phyloP scores from a whole-genome alignment of 2,113 vertebrate species.

The Stictonetta naevosa region DNA sequence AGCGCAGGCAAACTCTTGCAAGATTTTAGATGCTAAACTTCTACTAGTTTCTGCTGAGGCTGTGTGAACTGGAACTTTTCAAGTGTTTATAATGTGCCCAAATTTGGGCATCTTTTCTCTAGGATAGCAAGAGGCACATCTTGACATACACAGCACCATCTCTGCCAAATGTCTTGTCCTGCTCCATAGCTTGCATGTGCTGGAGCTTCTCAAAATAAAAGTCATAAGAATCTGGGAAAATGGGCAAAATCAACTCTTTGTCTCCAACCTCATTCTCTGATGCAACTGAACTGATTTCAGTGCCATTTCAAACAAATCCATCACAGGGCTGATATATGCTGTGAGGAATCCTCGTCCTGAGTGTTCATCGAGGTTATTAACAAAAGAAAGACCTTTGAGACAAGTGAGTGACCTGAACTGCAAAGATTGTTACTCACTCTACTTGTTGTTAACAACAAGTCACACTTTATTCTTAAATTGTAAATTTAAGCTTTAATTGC shows the following conservation, averaged over 20 bases:
- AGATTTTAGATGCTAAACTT: background rate
- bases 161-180: conserved; percentile 30
- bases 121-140: conserved; percentile 16
- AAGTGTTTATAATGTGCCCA: conserved; percentile 11
- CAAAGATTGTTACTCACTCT: background rate
- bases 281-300: background rate
- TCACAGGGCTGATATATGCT: background rate
- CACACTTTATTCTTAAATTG: background rate
- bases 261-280: background rate
- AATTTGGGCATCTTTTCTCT: conserved; percentile 45
- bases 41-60: background rate
- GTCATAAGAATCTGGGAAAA: background rate
- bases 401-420: background rate
- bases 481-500: background rate
- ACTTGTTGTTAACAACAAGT: background rate
- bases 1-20: background rate
- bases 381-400: background rate
- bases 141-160: background rate
- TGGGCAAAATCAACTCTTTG: background rate
- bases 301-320: background rate
- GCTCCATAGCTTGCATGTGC: background rate
- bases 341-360: background rate
- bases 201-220: conserved; percentile 18
- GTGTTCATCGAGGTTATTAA: background rate
- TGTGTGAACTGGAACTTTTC: conserved; percentile 9